Base-by-base conservation (phyloP, 2,113 vertebrate genomes). In the Rhipidura dahli region DNA sequence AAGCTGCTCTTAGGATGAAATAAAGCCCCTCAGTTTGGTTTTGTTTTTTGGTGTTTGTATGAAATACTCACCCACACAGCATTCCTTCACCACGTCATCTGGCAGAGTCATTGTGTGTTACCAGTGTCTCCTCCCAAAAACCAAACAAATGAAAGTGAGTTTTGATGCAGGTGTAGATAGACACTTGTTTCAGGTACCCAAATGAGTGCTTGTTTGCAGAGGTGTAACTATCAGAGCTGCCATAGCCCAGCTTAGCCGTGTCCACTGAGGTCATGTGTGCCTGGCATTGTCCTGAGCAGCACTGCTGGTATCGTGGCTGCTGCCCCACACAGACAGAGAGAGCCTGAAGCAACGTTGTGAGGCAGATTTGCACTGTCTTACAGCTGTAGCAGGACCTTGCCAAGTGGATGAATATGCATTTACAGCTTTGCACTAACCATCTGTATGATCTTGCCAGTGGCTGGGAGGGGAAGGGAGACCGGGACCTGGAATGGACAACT, bases 1-100 rank as follows among this genome's bases (percentile, higher is more conserved):
- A 96, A 96, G 90, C 61, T 73, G 60, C 93, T 95, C 61, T 50
- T 91, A 83, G 11, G 44, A 45, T 87, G 68, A 77, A 96, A 87
- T 61, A 79, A 88, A 98, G 66, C 47, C 54, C 4, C 11, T 53
- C 31, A 27, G 26, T 77, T 79, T 64, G 85, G 33, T 93, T 96
- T 95, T 96, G 39, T 86, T 95, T 89, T 90, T 20, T 68, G 37
- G 27, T 89, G 63, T 57, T 93, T 90, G 56, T 81, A 88, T 92
- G 83, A 60, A 56, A 92, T 40, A 7, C 37, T 76, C 68, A 83
- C 77, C 88, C 95, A 86, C 81, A 42, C 44, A 68, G 11, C 47
- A 44, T 89, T 93, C 87, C 92, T 81, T 87, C 57, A 75, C 65
- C 35, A 2, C 33, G 39, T 39, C 87, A 40, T 50, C 59, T 90